A percentile compares a stretch with the other conserved stretches of the same genome.
Evolutionary conservation across 2,113 vertebrate genomes (phyloP).

Genomic region (Stigmatopora argus): DNA sequence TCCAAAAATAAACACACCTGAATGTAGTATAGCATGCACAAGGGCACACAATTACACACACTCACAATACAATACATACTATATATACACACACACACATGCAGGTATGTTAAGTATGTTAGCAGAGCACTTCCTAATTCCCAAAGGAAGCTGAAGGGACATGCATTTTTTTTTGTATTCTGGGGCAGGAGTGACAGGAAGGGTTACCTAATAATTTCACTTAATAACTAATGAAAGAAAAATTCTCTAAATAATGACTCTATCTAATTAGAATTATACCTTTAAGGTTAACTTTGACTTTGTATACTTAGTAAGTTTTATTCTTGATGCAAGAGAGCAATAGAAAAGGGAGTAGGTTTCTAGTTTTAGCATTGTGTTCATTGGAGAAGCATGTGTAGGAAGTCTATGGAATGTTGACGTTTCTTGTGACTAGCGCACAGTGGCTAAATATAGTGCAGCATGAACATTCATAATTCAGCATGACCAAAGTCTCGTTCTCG

Average conservation of each 20-base stretch:
- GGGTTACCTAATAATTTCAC: background rate
- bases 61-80: background rate
- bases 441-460: slow-evolving; percentile 49
- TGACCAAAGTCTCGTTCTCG: slow-evolving; percentile 36
- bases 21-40: background rate
- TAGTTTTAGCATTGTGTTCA: background rate
- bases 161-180: background rate
- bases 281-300: too few species aligned
- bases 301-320: too few species aligned
- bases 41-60: background rate
- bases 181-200: slow-evolving; percentile 11
- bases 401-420: slow-evolving; percentile 12
- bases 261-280: too few species aligned
- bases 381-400: background rate
- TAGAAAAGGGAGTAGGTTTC: background rate
- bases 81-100: background rate
- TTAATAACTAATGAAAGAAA: background rate
- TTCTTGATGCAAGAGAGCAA: background rate
- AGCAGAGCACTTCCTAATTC: background rate
- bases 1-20: slow-evolving; percentile 1
- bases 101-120: background rate
- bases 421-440: slow-evolving; percentile 38
- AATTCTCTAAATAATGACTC: background rate
- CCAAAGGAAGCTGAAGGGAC: background rate
- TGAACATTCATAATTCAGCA: slow-evolving; percentile 61